Conservation (phyloP, 2,113 vertebrate genomes). For the Alethe castanea region DNA sequence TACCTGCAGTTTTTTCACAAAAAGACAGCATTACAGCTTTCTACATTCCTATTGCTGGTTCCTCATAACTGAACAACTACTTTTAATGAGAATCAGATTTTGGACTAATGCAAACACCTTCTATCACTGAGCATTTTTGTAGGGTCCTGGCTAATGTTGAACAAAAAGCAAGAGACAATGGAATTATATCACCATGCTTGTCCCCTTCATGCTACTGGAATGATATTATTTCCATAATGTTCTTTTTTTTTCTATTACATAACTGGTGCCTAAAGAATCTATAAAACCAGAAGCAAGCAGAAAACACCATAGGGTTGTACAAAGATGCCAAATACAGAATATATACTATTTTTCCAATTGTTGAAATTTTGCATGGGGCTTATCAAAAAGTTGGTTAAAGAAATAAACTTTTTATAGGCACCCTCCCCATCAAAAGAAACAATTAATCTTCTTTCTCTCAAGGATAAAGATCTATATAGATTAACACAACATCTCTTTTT, state of each 20-base stretch:
- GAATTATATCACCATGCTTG: neutral
- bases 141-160: neutral
- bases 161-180: neutral
- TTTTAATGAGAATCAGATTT: neutral
- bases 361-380: accelerated
- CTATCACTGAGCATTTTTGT: neutral
- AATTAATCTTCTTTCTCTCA: neutral
- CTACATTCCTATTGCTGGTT: accelerated
- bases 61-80: neutral
- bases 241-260: neutral
- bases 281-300: neutral
- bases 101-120: neutral
- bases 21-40: neutral
- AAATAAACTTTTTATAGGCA: neutral
- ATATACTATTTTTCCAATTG: neutral
- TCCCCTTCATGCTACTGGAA: neutral
- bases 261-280: neutral
- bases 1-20: neutral
- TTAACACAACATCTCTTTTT: neutral
- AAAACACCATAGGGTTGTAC: neutral
- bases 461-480: neutral
- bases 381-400: neutral
- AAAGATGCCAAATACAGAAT: neutral
- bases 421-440: neutral
- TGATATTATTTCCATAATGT: neutral